Percentiles rank a stretch among this genome's conserved stretches.
These are phyloP conservation scores for Pogonophryne albipinna DNA, from an alignment of 2,797 vertebrate genomes.

Conservation along the genomic window DNA sequence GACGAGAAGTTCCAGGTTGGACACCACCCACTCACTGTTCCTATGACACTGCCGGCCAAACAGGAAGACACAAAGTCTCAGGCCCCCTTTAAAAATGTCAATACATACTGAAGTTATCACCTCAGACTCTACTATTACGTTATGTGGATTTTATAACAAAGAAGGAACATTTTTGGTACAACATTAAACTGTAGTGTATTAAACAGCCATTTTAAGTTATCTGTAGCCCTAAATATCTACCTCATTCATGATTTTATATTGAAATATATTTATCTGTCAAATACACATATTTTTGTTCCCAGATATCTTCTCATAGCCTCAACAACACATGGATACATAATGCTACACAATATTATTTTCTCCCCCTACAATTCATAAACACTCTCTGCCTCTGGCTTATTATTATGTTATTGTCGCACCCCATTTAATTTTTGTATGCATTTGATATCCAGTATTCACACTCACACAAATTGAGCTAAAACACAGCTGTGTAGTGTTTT, in stretches of 20 bases:
- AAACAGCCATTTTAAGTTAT: slow-evolving; percentile 11
- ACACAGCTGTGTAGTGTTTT: slow-evolving; percentile 65
- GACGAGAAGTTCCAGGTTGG: slow-evolving; percentile 98
- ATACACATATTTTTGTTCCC: slow-evolving; percentile 15
- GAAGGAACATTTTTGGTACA: slow-evolving; percentile 24
- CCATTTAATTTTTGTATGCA: neutral
- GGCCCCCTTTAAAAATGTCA: slow-evolving; percentile 50
- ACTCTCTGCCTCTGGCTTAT: neutral
- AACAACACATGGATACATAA: neutral
- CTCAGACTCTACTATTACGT: slow-evolving; percentile 59
- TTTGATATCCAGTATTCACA: neutral
- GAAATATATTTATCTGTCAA: slow-evolving; percentile 18
- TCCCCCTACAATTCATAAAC: slow-evolving; percentile 2
- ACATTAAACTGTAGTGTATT: slow-evolving; percentile 1
- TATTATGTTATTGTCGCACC: neutral
- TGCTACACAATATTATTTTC: slow-evolving; percentile 7
- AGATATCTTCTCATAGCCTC: slow-evolving; percentile 19
- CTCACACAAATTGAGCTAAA: slow-evolving; percentile 12
- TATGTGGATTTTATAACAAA: slow-evolving; percentile 27
- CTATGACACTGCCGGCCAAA: slow-evolving; percentile 72
- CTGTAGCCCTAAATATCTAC: slow-evolving; percentile 8
- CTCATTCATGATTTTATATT: slow-evolving; percentile 26
- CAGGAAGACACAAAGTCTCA: slow-evolving; percentile 73
- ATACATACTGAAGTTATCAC: slow-evolving; percentile 48
- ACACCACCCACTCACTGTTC: slow-evolving; percentile 64